phyloP scores from a whole-genome alignment of 2,888 invertebrate genomes.

The Branchellion lobata region DNA sequence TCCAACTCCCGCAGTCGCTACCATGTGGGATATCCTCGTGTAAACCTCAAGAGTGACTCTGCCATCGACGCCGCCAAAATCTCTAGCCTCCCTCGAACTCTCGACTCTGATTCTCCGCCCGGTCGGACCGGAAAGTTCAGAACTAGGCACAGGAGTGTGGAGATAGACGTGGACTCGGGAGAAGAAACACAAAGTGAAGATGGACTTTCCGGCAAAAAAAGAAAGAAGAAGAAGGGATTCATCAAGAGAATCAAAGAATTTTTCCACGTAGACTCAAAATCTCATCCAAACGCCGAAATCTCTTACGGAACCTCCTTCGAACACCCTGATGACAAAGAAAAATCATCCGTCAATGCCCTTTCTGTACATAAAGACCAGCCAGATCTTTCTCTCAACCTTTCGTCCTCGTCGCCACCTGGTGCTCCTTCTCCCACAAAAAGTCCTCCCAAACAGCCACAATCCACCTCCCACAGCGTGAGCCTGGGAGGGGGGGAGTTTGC shows the following conservation, averaged over 20 bases:
- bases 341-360: slow-evolving; percentile 21
- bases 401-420: not conserved
- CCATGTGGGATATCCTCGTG: slow-evolving; percentile 31
- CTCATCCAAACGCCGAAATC: slow-evolving; percentile 12
- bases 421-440: not conserved
- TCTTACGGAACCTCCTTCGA: slow-evolving; percentile 7
- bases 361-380: slow-evolving; percentile 5
- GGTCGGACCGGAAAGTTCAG: slow-evolving; percentile 6
- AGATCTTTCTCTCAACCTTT: slow-evolving; percentile 6
- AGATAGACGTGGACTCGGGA: slow-evolving; percentile 2
- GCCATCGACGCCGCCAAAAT: not conserved
- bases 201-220: slow-evolving; percentile 17
- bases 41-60: not conserved
- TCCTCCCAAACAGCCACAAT: not conserved
- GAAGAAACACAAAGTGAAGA: not conserved
- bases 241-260: slow-evolving; percentile 39
- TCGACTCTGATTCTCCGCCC: not conserved
- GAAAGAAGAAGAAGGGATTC: slow-evolving; percentile 24
- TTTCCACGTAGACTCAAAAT: slow-evolving; percentile 35
- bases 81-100: slow-evolving; percentile 21
- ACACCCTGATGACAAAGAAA: slow-evolving; percentile 37
- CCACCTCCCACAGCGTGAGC: not conserved
- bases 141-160: slow-evolving; percentile 30
- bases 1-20: slow-evolving; percentile 9
- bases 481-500: not conserved